A percentile compares a stretch with the other conserved stretches of the same genome.
phyloP scores from a whole-genome alignment of 2,113 vertebrate species.

The Rhipidura dahli region DNA sequence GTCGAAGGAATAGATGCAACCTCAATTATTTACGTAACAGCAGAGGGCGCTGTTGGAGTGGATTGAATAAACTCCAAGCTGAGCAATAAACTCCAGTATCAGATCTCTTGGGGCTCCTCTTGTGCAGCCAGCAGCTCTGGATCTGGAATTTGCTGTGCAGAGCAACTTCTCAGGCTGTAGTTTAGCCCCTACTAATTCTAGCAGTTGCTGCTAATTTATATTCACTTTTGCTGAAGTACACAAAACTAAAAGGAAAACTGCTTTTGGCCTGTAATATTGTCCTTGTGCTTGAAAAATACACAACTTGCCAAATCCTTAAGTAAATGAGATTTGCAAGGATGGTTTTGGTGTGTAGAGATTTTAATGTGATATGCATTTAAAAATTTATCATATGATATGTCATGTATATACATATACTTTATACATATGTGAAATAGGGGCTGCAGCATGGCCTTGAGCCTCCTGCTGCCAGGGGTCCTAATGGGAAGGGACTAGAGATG shows the following conservation, averaged over 20 bases:
- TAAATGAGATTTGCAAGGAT: not conserved
- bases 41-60: slow-evolving; percentile 12
- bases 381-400: not conserved
- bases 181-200: not conserved
- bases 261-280: not conserved
- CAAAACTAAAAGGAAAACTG: not conserved
- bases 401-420: not conserved
- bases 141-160: not conserved
- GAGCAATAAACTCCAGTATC: not conserved
- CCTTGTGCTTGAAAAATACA: not conserved
- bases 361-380: not conserved
- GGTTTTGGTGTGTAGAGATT: not conserved
- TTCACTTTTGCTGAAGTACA: not conserved
- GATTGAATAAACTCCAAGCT: not conserved
- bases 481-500: not conserved
- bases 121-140: not conserved
- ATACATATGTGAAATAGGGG: not conserved
- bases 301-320: not conserved
- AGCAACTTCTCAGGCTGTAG: not conserved
- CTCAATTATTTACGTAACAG: not conserved
- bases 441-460: not conserved
- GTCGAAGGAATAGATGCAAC: not conserved
- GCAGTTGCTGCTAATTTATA: not conserved
- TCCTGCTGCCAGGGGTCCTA: not conserved
- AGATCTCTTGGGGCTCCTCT: not conserved